Evolutionary conservation across 2,797 vertebrate species (phyloP).

Genomic region (Hypotaenidia okinawae): DNA sequence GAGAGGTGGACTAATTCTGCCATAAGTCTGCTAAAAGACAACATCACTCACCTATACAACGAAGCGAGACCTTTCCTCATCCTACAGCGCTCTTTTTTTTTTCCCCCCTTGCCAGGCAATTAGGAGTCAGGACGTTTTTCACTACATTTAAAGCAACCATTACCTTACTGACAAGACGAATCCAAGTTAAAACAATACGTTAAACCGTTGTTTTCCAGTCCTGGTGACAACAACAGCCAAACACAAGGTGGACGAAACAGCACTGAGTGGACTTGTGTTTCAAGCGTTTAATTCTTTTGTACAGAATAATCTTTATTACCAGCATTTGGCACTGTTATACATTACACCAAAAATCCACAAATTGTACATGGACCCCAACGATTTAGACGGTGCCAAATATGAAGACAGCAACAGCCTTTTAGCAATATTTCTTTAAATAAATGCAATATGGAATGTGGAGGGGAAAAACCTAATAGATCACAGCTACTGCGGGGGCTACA

Average conservation of each 20-base stretch:
- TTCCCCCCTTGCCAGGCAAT: not conserved
- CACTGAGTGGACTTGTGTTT: slow-evolving; percentile 63
- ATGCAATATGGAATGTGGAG: slow-evolving; percentile 52
- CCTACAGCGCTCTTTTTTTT: not conserved
- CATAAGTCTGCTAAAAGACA: slow-evolving; percentile 31
- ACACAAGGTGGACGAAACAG: slow-evolving; percentile 66
- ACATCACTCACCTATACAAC: slow-evolving; percentile 19
- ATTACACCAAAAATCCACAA: slow-evolving; percentile 77
- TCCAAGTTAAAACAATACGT: slow-evolving; percentile 10
- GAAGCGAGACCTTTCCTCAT: slow-evolving; percentile 35
- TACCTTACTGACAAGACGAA: slow-evolving; percentile 21
- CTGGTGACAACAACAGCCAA: not conserved
- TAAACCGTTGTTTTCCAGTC: slow-evolving; percentile 10
- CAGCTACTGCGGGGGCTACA: slow-evolving; percentile 67
- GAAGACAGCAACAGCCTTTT: slow-evolving; percentile 69
- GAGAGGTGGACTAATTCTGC: slow-evolving; percentile 5
- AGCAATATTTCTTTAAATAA: slow-evolving; percentile 75
- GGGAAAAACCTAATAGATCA: slow-evolving; percentile 59
- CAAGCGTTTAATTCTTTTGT: slow-evolving; percentile 78
- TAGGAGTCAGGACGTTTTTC: not conserved
- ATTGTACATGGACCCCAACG: slow-evolving; percentile 69
- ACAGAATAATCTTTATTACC: slow-evolving; percentile 79
- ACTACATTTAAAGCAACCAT: slow-evolving; percentile 42
- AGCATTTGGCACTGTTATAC: slow-evolving; percentile 76
- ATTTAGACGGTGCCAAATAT: slow-evolving; percentile 68